phyloP scores from a whole-genome alignment of 2,113 vertebrate genomes.

The Serinus canaria region DNA sequence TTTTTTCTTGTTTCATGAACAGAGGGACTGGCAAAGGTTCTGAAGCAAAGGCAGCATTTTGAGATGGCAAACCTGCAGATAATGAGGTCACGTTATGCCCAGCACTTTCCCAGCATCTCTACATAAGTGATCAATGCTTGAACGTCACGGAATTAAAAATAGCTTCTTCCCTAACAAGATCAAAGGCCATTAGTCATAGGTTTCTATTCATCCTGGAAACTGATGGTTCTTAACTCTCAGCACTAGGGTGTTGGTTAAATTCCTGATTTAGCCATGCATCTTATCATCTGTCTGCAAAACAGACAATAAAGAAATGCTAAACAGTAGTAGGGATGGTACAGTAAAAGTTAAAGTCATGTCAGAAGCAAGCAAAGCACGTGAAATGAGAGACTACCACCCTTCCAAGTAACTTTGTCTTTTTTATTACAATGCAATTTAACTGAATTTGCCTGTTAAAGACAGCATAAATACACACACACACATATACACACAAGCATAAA shows the following conservation, averaged over 20 bases:
- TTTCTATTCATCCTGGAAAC: conserved; percentile 4
- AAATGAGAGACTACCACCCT: neutral
- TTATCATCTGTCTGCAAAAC: neutral
- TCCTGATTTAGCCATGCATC: neutral
- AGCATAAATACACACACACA: neutral
- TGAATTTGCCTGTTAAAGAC: neutral
- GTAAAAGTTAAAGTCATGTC: neutral
- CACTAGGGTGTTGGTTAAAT: neutral
- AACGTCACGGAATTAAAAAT: conserved; percentile 53
- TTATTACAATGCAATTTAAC: neutral
- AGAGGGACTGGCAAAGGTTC: neutral
- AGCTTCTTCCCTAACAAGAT: conserved; percentile 6
- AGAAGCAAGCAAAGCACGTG: neutral
- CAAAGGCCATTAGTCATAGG: conserved; percentile 42
- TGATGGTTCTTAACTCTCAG: neutral
- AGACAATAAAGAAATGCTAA: neutral
- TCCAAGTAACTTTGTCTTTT: neutral
- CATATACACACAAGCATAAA: neutral
- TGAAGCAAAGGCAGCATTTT: neutral
- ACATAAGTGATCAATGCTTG: conserved; percentile 31
- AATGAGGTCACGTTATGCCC: neutral
- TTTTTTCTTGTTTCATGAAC: neutral
- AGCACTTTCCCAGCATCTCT: neutral
- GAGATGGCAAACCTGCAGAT: neutral
- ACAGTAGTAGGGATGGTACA: neutral